phyloP scores from a whole-genome alignment of 2,888 invertebrate species.

The Zele albiditarsus region DNA sequence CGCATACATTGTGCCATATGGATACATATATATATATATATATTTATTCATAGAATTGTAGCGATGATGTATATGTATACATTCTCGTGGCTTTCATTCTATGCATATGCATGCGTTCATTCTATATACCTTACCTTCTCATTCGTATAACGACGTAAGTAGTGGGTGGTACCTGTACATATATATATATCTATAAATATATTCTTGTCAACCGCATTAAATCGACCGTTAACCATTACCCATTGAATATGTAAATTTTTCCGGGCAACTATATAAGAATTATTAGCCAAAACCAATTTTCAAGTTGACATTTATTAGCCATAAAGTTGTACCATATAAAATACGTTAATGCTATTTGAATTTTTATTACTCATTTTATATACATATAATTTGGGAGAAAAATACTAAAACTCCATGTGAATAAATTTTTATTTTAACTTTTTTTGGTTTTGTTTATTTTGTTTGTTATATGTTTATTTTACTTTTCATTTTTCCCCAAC shows the following conservation, averaged over 20 bases:
- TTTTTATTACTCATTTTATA: background rate
- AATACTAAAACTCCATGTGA: background rate
- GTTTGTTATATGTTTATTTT: background rate
- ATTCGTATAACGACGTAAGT: slow-evolving; percentile 39
- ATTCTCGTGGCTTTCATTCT: slow-evolving; percentile 16
- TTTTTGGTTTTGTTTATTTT: background rate
- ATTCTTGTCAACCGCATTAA: slow-evolving; percentile 21
- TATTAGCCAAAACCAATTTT: background rate
- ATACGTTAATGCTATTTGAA: background rate
- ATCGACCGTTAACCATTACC: slow-evolving; percentile 31
- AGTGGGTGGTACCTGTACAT: slow-evolving; percentile 10
- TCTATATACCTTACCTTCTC: slow-evolving; percentile 29
- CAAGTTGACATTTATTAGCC: background rate
- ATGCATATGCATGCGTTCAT: slow-evolving; percentile 41
- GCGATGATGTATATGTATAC: background rate
- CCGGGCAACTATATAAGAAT: background rate
- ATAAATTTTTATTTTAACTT: background rate
- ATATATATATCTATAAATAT: background rate
- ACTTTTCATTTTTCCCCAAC: slow-evolving; percentile 43
- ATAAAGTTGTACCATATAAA: background rate
- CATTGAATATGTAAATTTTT: slow-evolving; percentile 26
- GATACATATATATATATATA: background rate
- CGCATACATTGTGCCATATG: slow-evolving; percentile 28
- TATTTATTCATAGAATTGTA: background rate
- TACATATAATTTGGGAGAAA: background rate